These are phyloP conservation scores for Nephila pilipes DNA, from an alignment of 1,140 invertebrate genomes.

Conservation along the genomic window DNA sequence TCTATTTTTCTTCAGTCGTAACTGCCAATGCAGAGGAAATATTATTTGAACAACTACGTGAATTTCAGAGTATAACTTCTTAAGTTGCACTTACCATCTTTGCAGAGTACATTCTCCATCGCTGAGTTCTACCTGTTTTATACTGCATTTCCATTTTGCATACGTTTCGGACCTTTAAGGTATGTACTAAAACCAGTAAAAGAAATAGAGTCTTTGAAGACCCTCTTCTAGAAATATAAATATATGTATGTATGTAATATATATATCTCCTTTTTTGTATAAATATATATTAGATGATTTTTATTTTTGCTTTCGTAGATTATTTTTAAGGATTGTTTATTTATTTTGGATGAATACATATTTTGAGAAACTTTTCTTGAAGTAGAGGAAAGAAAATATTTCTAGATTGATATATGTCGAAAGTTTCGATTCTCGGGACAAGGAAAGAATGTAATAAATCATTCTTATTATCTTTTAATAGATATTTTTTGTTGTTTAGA, in stretches of 20 bases:
- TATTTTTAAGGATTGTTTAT: background rate
- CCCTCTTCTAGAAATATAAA: no score
- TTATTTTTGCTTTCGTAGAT: background rate
- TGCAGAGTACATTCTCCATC: background rate
- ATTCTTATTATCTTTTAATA: no score
- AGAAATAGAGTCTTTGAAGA: background rate
- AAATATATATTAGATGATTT: background rate
- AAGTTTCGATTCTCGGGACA: no score
- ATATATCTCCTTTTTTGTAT: no score
- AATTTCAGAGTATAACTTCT: background rate
- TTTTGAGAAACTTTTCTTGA: background rate
- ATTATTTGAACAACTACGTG: background rate
- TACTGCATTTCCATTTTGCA: background rate
- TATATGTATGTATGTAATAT: no score
- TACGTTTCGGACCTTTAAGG: background rate
- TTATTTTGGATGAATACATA: background rate
- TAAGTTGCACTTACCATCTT: slow-evolving; percentile 4
- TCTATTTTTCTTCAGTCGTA: background rate
- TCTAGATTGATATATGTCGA: no score
- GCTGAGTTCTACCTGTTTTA: background rate
- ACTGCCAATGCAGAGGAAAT: background rate
- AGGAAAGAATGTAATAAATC: no score
- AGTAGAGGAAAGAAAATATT: background rate
- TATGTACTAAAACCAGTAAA: background rate
- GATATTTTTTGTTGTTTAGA: no score